Evolutionary conservation across 2,797 vertebrate species (phyloP).

Genomic region (Parambassis ranga): DNA sequence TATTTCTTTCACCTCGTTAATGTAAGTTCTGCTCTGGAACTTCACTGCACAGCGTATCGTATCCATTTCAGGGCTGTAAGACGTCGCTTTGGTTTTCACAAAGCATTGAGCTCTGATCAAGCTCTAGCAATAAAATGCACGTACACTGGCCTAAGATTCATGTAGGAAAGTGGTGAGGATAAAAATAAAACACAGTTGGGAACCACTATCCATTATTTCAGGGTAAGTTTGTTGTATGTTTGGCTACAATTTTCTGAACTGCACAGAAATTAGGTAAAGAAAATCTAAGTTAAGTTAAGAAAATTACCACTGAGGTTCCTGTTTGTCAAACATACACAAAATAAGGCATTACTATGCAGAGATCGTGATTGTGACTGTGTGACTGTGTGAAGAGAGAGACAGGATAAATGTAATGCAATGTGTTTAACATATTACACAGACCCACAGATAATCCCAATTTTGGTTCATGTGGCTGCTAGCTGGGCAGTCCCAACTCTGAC

Average conservation of each 20-base stretch:
- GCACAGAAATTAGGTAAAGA: background rate
- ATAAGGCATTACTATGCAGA: background rate
- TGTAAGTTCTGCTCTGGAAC: no score
- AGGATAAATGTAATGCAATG: background rate
- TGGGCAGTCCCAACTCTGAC: conserved; percentile 13
- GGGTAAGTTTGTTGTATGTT: background rate
- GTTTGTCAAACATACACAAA: background rate
- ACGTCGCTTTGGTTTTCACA: no score
- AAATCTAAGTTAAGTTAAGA: background rate
- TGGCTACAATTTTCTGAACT: background rate
- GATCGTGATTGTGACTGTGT: background rate
- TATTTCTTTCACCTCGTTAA: no score
- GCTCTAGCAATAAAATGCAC: no score
- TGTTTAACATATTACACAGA: background rate
- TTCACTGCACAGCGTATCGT: no score
- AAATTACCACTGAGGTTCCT: background rate
- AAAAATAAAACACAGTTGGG: no score
- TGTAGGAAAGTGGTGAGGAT: no score
- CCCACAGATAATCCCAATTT: background rate
- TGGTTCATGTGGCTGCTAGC: conserved; percentile 14
- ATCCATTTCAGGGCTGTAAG: no score
- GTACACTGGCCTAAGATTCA: no score
- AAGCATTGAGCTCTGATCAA: no score
- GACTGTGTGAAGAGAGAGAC: background rate
- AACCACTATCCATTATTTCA: background rate